These are phyloP conservation scores for Tanypteryx hageni DNA, from an alignment of 2,888 invertebrate species.

Conservation along the genomic window DNA sequence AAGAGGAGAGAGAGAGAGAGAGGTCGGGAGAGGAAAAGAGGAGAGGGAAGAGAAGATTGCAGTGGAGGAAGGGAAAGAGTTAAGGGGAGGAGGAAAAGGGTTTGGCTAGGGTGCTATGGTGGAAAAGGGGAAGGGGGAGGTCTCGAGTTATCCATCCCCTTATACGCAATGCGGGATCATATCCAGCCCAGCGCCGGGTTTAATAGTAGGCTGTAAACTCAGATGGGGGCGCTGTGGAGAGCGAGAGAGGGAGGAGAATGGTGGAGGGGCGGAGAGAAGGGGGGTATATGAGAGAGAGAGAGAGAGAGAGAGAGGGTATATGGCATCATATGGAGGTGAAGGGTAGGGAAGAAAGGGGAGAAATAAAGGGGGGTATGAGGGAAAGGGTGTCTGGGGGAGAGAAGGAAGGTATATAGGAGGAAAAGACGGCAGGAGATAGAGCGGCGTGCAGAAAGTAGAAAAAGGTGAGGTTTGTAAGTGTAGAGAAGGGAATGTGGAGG, in stretches of 20 bases:
- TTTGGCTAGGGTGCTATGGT: constrained; percentile 36
- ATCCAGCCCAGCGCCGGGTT: constrained; percentile 61
- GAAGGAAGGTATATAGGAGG: not conserved
- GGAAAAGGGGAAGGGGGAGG: not conserved
- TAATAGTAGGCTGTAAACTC: constrained; percentile 61
- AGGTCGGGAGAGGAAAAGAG: not conserved
- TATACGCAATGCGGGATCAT: constrained; percentile 64
- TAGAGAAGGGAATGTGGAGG: not conserved
- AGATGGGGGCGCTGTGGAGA: constrained; percentile 33
- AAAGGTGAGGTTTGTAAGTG: not conserved
- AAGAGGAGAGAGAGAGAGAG: not conserved
- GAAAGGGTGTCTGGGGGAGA: not conserved
- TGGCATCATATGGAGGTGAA: too few relatives aligned
- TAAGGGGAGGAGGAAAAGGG: constrained; percentile 19
- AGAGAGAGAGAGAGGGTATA: too few relatives aligned
- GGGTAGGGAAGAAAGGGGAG: not conserved
- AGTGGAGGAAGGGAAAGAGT: not conserved
- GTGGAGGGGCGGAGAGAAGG: not conserved
- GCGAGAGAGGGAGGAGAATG: too few relatives aligned
- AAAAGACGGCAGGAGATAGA: not conserved
- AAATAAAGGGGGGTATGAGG: not conserved
- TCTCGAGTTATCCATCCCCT: constrained; percentile 57
- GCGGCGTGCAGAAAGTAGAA: not conserved
- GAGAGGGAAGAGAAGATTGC: not conserved
- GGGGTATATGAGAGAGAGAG: not conserved